Percentiles rank a stretch among this genome's conserved stretches.
Conservation (phyloP, 2,888 invertebrate species). For the Torymus auratus region DNA sequence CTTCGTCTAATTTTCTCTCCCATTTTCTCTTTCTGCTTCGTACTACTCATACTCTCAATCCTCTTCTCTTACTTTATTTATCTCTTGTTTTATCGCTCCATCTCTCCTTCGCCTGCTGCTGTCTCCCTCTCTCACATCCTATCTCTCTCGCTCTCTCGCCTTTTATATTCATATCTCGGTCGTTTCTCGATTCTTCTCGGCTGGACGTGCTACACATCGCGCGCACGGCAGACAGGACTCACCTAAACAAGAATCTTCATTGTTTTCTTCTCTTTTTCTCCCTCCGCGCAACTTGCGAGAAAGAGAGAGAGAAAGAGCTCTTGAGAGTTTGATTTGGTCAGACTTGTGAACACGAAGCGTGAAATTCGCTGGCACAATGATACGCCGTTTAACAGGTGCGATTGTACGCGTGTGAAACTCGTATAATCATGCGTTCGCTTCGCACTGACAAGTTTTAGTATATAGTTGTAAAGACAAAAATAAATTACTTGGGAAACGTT, state of each 20-base stretch:
- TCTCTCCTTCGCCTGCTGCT: not conserved
- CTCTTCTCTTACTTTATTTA: not conserved
- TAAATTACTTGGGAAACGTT: too few relatives aligned
- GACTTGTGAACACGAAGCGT: conserved; percentile 8
- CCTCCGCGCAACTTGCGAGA: not conserved
- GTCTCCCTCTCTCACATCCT: conserved; percentile 16
- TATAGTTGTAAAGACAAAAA: too few relatives aligned
- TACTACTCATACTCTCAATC: not conserved
- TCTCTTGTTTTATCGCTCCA: conserved; percentile 20
- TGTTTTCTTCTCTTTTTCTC: conserved; percentile 7
- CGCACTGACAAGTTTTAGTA: too few relatives aligned
- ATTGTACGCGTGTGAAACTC: too few relatives aligned
- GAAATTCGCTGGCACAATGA: conserved; percentile 7
- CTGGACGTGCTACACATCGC: not conserved
- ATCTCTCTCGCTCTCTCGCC: conserved; percentile 7
- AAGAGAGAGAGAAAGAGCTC: not conserved
- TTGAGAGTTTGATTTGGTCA: conserved; percentile 23
- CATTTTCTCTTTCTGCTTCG: too few relatives aligned
- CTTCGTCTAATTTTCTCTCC: not conserved
- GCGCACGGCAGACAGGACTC: not conserved
- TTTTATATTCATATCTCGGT: conserved; percentile 31
- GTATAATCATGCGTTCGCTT: too few relatives aligned
- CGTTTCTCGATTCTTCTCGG: conserved; percentile 29
- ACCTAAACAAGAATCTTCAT: conserved; percentile 36
- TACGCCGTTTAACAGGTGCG: not conserved